Percentiles rank a stretch among this genome's conserved stretches.
phyloP scores from a whole-genome alignment of 2,113 vertebrate genomes.

The Paedocypris sp. region DNA sequence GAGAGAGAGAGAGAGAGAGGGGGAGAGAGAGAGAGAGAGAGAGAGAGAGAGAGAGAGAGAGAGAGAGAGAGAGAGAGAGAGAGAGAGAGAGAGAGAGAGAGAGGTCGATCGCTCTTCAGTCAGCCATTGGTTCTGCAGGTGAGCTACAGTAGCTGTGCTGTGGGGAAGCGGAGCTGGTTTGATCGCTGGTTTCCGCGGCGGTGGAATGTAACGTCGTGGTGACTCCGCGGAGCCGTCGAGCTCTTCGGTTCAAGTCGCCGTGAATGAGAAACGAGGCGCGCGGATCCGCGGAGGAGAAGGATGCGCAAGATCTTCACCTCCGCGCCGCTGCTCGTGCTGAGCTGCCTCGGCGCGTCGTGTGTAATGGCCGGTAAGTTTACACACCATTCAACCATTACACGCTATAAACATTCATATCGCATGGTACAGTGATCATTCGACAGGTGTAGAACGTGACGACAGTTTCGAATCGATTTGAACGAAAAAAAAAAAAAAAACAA shows the following conservation, averaged over 20 bases:
- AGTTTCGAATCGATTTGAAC: no score
- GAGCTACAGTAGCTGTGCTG: not conserved
- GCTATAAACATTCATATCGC: not conserved
- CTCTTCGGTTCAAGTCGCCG: slow-evolving; percentile 11
- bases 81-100: not conserved
- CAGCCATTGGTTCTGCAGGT: not conserved
- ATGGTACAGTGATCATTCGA: no score
- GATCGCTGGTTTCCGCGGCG: slow-evolving; percentile 39
- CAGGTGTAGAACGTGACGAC: no score
- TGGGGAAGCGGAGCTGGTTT: not conserved
- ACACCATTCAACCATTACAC: no score
- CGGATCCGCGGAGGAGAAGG: slow-evolving; percentile 47
- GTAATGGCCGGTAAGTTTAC: slow-evolving; percentile 59
- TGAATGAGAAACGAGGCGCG: slow-evolving; percentile 47
- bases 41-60: not conserved
- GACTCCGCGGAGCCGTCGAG: no score
- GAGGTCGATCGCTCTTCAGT: not conserved
- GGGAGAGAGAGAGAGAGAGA: not conserved
- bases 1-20: no score
- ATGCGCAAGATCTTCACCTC: slow-evolving; percentile 53
- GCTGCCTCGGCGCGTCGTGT: slow-evolving; percentile 50
- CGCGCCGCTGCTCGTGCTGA: slow-evolving; percentile 47
- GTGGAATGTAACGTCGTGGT: no score
- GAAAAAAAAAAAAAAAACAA: no score
- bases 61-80: slow-evolving; percentile 8